phyloP scores from a whole-genome alignment of 2,797 vertebrate species.

The Synaphobranchus kaupii region DNA sequence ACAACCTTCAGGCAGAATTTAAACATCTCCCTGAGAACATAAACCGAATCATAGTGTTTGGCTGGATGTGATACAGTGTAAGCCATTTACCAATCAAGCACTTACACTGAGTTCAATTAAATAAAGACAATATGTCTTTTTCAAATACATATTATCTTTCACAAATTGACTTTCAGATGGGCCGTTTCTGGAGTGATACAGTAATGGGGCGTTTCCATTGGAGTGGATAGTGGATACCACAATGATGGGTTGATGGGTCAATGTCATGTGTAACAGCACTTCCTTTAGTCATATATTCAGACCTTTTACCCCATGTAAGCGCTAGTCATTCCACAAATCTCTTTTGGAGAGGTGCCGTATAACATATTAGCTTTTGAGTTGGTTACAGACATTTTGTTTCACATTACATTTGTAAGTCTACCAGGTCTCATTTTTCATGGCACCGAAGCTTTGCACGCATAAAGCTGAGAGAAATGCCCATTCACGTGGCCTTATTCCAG shows the following conservation, averaged over 20 bases:
- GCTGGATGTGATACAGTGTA: background rate
- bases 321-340: background rate
- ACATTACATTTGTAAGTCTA: background rate
- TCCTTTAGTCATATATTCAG: background rate
- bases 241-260: background rate
- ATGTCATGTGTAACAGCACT: background rate
- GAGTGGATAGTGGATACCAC: too few relatives aligned
- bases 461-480: background rate
- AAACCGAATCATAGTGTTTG: background rate
- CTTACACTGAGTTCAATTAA: background rate
- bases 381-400: background rate
- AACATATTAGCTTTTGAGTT: background rate
- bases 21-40: background rate
- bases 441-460: background rate
- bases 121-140: too few relatives aligned
- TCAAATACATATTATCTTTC: background rate
- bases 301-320: background rate
- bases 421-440: background rate
- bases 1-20: background rate
- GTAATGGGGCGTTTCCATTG: too few relatives aligned
- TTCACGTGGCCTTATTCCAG: background rate
- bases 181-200: too few relatives aligned
- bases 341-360: background rate
- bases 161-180: background rate
- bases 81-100: background rate